These are phyloP conservation scores for Heliconius aoede DNA, from an alignment of 2,888 invertebrate genomes.

Conservation along the genomic window DNA sequence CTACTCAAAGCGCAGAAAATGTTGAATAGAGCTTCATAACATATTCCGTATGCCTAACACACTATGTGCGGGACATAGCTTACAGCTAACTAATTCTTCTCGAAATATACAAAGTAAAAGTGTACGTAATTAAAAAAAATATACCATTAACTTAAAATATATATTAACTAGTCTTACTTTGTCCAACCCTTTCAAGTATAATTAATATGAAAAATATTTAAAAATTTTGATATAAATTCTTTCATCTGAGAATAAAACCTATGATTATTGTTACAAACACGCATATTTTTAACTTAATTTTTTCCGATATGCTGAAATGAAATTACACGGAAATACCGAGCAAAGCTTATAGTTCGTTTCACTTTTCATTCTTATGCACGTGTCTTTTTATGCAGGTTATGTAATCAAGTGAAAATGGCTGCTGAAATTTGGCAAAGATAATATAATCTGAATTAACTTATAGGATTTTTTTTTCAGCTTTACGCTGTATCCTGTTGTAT, in stretches of 20 bases:
- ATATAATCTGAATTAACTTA: background rate
- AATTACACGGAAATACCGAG: conserved; percentile 1
- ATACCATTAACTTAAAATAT: no score
- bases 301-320: background rate
- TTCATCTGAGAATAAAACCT: background rate
- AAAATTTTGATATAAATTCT: background rate
- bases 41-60: no score
- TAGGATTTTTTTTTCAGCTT: no score
- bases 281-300: background rate
- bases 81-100: no score
- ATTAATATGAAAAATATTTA: background rate
- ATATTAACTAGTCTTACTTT: no score
- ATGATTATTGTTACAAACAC: background rate
- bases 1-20: no score
- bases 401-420: background rate
- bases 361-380: background rate
- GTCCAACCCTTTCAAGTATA: background rate
- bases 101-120: no score
- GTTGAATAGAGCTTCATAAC: no score
- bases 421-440: background rate
- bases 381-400: background rate
- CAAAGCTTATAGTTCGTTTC: background rate
- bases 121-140: no score
- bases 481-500: no score
- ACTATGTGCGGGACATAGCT: no score